Conservation (phyloP, 1,140 invertebrate species). For the Adoxophyes honmai region DNA sequence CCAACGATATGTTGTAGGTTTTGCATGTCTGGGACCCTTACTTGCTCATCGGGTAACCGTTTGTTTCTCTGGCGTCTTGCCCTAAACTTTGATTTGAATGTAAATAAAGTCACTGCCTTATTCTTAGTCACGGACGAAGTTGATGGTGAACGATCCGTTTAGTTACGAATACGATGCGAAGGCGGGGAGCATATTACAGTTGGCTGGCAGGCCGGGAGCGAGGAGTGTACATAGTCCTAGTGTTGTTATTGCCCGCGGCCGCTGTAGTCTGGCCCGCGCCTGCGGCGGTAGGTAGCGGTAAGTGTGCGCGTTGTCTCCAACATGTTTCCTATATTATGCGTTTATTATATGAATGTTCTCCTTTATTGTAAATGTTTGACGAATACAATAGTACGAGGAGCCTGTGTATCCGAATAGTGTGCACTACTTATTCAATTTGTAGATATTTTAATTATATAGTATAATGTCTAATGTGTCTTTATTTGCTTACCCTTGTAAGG, state of each 20-base stretch:
- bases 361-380: conserved; percentile 74
- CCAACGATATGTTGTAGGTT: conserved; percentile 23
- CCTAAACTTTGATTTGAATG: conserved; percentile 1
- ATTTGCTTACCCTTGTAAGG: conserved; percentile 61
- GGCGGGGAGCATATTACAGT: conserved; percentile 71
- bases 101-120: conserved; percentile 4
- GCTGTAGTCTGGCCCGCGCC: conserved; percentile 64
- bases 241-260: conserved; percentile 63
- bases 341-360: conserved; percentile 73
- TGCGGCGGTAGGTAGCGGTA: conserved; percentile 39
- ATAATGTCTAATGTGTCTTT: conserved; percentile 72
- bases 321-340: conserved; percentile 73
- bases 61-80: neutral
- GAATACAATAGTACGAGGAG: conserved; percentile 49
- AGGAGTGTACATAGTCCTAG: conserved; percentile 60
- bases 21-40: conserved; percentile 19
- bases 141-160: conserved; percentile 1
- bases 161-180: conserved; percentile 26
- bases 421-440: conserved; percentile 74
- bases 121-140: neutral
- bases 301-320: conserved; percentile 56
- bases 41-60: neutral
- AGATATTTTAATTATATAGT: conserved; percentile 77
- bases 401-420: conserved; percentile 55
- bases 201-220: conserved; percentile 27